Percentiles rank a stretch among this genome's conserved stretches.
Conservation (phyloP, 2,113 vertebrate species). For the Myiopsitta monachus region DNA sequence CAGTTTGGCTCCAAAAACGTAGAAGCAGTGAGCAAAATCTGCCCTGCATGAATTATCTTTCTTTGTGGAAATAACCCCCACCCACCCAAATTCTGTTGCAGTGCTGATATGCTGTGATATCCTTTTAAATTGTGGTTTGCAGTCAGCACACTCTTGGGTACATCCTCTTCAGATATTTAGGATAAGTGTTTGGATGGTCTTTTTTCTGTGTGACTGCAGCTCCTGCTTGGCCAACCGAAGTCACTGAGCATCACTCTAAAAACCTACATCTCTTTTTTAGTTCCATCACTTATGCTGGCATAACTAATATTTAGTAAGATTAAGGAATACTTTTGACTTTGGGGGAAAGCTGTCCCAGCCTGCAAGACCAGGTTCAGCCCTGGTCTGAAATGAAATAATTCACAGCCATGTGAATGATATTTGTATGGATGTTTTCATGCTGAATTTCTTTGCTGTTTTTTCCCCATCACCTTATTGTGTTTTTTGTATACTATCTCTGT, state of each 20-base stretch:
- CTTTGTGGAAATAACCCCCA: background rate
- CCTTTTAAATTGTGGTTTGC: background rate
- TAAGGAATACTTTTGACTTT: background rate
- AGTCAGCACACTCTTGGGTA: rapidly evolving
- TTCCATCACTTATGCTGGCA: background rate
- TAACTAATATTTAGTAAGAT: background rate
- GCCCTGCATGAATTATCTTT: background rate
- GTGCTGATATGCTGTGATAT: background rate
- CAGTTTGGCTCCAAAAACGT: background rate
- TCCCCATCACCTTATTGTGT: background rate
- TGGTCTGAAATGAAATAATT: background rate
- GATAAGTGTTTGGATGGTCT: background rate
- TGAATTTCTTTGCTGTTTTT: background rate
- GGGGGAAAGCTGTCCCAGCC: background rate
- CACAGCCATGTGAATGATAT: background rate
- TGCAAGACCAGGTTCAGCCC: background rate
- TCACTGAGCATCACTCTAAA: background rate
- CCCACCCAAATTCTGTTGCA: background rate
- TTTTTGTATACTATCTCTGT: background rate
- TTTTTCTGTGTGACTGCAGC: background rate
- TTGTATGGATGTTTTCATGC: rapidly evolving
- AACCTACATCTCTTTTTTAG: conserved; percentile 15
- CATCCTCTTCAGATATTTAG: background rate
- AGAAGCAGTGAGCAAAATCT: background rate
- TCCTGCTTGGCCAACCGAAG: background rate